phyloP scores from a whole-genome alignment of 2,797 vertebrate genomes.

The Fundulus diaphanus region DNA sequence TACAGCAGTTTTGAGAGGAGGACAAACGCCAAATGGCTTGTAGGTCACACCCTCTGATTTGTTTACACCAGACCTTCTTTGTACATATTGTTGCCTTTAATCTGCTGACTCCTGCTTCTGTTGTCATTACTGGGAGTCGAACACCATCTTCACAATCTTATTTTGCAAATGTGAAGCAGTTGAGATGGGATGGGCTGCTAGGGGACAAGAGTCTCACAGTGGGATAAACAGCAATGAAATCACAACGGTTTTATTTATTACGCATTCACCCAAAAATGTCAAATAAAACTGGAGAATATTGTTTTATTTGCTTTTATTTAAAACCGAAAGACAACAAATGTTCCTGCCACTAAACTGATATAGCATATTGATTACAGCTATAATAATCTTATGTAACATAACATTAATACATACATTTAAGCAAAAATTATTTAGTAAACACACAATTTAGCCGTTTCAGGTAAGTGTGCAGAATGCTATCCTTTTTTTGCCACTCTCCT shows the following conservation, averaged over 20 bases:
- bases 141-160: constrained; percentile 40
- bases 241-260: background rate
- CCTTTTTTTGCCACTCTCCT: too few species aligned
- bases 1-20: constrained; percentile 14
- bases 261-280: background rate
- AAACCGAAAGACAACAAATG: too few species aligned
- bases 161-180: constrained; percentile 61
- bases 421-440: too few species aligned
- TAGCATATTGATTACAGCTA: too few species aligned
- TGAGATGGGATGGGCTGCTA: constrained; percentile 45
- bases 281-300: background rate
- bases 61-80: constrained; percentile 48
- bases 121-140: constrained; percentile 42
- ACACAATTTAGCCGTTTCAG: too few species aligned
- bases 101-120: constrained; percentile 33
- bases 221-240: background rate
- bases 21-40: constrained; percentile 42
- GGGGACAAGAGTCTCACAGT: constrained; percentile 4
- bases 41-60: constrained; percentile 54
- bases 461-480: too few species aligned
- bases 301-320: too few species aligned
- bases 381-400: too few species aligned
- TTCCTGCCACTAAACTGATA: too few species aligned
- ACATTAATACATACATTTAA: too few species aligned
- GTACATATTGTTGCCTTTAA: constrained; percentile 51